Conservation (phyloP, 2,888 invertebrate species). For the Neoaliturus tenellus region DNA sequence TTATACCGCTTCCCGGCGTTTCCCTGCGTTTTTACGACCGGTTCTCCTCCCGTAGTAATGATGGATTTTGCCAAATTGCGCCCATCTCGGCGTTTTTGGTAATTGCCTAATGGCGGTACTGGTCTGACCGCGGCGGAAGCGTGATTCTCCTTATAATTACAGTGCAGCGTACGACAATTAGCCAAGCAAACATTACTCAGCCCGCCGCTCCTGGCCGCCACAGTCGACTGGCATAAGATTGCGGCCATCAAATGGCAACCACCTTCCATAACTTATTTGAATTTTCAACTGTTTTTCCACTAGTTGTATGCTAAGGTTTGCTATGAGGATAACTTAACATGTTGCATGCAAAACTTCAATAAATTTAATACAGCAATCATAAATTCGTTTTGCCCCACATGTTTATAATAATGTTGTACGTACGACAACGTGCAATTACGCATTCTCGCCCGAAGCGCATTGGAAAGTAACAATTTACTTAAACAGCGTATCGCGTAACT, state of each 20-base stretch:
- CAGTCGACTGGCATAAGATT: too few relatives aligned
- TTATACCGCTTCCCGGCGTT: background rate
- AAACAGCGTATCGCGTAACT: conserved; percentile 43
- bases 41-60: conserved; percentile 9
- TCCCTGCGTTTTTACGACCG: background rate
- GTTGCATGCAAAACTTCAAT: background rate
- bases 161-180: background rate
- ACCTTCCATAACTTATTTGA: too few relatives aligned
- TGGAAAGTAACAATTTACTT: conserved; percentile 42
- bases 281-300: too few relatives aligned
- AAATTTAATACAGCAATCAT: background rate
- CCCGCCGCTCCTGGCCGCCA: background rate
- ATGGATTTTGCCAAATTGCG: conserved; percentile 43
- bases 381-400: conserved; percentile 15
- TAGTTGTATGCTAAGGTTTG: background rate
- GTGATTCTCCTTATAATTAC: conserved; percentile 20
- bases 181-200: background rate
- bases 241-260: too few relatives aligned
- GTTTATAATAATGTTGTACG: background rate
- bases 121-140: background rate
- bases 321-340: too few relatives aligned
- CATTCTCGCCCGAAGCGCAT: background rate
- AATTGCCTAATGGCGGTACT: conserved; percentile 24
- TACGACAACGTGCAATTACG: background rate
- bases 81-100: conserved; percentile 28